Evolutionary conservation across 2,888 invertebrate genomes (phyloP), one percentile per base, ranked within the genome.

Genomic region (Microdon myrmicae): DNA sequence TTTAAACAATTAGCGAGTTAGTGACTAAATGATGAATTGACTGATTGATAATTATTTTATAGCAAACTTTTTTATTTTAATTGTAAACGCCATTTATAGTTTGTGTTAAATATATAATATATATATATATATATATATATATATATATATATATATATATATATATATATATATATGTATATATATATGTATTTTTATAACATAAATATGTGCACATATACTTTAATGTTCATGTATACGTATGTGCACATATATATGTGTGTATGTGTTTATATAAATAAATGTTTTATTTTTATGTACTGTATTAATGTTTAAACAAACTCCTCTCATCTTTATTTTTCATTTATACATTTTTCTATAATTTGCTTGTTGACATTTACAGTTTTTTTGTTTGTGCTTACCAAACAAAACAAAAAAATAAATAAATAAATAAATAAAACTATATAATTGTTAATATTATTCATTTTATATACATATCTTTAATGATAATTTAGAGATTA

Each of bases 21-120:
- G 34, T 38, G 49, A 29, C 26, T 61, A 51, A 58, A 54, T 39
- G 26, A 54, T 39, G 29, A 47, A 58, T 49, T 56, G 61, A 61
- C 61, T 61, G 61, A 61, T 61, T 61, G 41, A 32, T 53, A 43
- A 49, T 61, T 34, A 49, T 47, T 47, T 47, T 26, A 47, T 32
- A 23, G 14, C 17, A 25, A 23, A 35, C 4, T 22, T 37, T 34
- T 13, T 29, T 34, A 10, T 34, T 34, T 35, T 22, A 29, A 3
- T 17, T 22, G 22, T 19, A 26, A 31, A 48, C n/a, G n/a, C n/a
- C n/a, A n/a, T n/a, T n/a, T n/a, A n/a, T n/a, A n/a, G n/a, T n/a
- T n/a, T n/a, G n/a, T n/a, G n/a, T n/a, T n/a, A n/a, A n/a, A n/a
- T n/a, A n/a, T n/a, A n/a, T n/a, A n/a, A n/a, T n/a, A n/a, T n/a